Percentiles rank a stretch among this genome's conserved stretches.
phyloP scores from a whole-genome alignment of 37 sponge, comb jelly and placozoan genomes.

The Theonella swinhoei region DNA sequence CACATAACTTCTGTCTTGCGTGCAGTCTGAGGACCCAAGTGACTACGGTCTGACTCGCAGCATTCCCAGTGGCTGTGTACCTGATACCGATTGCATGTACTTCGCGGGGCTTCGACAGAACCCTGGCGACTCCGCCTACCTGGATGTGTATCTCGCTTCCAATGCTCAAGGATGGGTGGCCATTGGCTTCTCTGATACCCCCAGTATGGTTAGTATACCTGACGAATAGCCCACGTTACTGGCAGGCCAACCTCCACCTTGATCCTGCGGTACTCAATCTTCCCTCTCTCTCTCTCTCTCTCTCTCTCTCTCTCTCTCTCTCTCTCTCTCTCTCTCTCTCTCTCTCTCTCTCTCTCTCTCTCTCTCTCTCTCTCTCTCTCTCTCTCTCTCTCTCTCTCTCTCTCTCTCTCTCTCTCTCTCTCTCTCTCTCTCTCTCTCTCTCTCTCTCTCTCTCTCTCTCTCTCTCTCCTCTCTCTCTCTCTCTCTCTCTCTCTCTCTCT shows the following conservation, averaged over 20 bases:
- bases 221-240: too few relatives aligned
- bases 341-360: slow-evolving; percentile 20
- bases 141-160: slow-evolving; percentile 36
- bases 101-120: slow-evolving; percentile 36
- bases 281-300: background rate
- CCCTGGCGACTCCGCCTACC: slow-evolving; percentile 6
- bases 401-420: slow-evolving; percentile 9
- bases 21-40: background rate
- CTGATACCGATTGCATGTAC: background rate
- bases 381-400: slow-evolving; percentile 47
- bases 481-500: slow-evolving; percentile 17
- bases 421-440: background rate
- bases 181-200: slow-evolving; percentile 51
- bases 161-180: slow-evolving; percentile 56
- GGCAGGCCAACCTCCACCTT: too few relatives aligned
- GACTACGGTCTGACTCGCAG: background rate
- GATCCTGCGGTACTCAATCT: background rate
- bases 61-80: background rate
- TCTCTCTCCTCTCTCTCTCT: slow-evolving; percentile 40
- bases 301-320: background rate
- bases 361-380: slow-evolving; percentile 22
- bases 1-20: background rate
- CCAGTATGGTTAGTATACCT: slow-evolving; percentile 26
- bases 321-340: slow-evolving; percentile 8
- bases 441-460: slow-evolving; percentile 44